Conservation (phyloP, 2,797 vertebrate genomes). For the Anableps anableps region DNA sequence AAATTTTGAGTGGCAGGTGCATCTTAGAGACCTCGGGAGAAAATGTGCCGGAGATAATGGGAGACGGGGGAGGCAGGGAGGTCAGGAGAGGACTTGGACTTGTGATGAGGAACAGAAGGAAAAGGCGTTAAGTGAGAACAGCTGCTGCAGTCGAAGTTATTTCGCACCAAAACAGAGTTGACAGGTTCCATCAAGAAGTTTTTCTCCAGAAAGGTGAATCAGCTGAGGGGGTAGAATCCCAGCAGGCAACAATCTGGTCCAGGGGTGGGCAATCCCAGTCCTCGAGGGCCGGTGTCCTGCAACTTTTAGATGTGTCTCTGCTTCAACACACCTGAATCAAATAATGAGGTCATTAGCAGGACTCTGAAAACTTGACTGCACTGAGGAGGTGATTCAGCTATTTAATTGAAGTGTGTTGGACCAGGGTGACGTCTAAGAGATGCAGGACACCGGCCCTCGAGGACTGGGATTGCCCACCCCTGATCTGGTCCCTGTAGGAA, state of each 20-base stretch:
- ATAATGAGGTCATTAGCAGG: too few relatives aligned
- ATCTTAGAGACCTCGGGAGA: not conserved
- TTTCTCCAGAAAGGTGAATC: slow-evolving; percentile 41
- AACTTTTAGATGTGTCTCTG: too few relatives aligned
- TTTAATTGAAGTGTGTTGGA: too few relatives aligned
- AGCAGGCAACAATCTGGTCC: slow-evolving; percentile 4
- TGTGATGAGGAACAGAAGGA: not conserved
- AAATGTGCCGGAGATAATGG: slow-evolving; percentile 5
- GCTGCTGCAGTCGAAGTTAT: slow-evolving; percentile 39
- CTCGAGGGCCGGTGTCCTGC: too few relatives aligned
- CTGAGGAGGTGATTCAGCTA: too few relatives aligned
- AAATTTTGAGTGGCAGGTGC: not conserved
- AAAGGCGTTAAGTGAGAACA: slow-evolving; percentile 26
- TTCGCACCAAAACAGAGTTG: slow-evolving; percentile 55
- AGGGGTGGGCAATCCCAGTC: too few relatives aligned
- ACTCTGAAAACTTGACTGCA: too few relatives aligned
- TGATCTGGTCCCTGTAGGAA: too few relatives aligned
- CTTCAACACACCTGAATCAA: too few relatives aligned
- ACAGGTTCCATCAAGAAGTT: slow-evolving; percentile 51
- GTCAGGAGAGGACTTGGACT: slow-evolving; percentile 12
- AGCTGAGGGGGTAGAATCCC: slow-evolving; percentile 19
- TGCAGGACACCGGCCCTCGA: too few relatives aligned
- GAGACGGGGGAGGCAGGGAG: slow-evolving; percentile 10
- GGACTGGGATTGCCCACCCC: too few relatives aligned
- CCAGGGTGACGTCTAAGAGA: too few relatives aligned